Base-by-base conservation (phyloP, 2,797 vertebrate species). In the Muraenolepis orangiensis region DNA sequence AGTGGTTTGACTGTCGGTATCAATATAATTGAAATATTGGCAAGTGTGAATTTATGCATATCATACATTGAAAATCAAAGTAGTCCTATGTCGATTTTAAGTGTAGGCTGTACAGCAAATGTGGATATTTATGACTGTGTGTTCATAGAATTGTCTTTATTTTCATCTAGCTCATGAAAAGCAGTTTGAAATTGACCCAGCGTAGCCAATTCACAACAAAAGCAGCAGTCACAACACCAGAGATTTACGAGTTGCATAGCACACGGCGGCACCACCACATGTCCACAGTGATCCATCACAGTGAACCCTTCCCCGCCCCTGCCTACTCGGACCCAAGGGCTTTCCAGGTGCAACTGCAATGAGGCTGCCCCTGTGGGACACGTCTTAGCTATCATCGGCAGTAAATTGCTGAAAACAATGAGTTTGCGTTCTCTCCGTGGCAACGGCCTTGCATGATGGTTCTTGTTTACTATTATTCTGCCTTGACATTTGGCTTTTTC, bases 391-490 rank as follows among this genome's bases (percentile, higher is more conserved):
- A 74, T 74, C 31, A 74, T 77, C 46, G 66, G 75, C 84, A 8
- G 64, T 84, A 88, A 87, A 85, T 88, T 72, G 80, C 75, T 67
- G 69, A 12, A 28, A 69, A 86, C 75, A 82, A 85, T 82, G 76
- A 80, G 66, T 18, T 31, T 31, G 51, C 76, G 57, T 72, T 78
- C 68, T 29, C 51, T 72, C 81, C 78, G 61, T 75, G 51, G 77
- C 66, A 74, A 32, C 70, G 20, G 68, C 72, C 72, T 51, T 51
- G 82, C 80, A 31, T 81, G 72, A 29, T 79, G 82, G 76, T 84
- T 80, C 78, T 74, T 66, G 61, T 69, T 73, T 76, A 30, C 77
- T 69, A 74, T 66, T 74, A 75, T 72, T 76, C 30, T 57, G 76
- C 66, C 73, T 61, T 78, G 74, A 89, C 78, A 79, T 85, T 81